A percentile compares a stretch with the other conserved stretches of the same genome.
These are phyloP conservation scores for Oxygymnocypris stewartii DNA, from an alignment of 2,113 vertebrate genomes.

Conservation along the genomic window DNA sequence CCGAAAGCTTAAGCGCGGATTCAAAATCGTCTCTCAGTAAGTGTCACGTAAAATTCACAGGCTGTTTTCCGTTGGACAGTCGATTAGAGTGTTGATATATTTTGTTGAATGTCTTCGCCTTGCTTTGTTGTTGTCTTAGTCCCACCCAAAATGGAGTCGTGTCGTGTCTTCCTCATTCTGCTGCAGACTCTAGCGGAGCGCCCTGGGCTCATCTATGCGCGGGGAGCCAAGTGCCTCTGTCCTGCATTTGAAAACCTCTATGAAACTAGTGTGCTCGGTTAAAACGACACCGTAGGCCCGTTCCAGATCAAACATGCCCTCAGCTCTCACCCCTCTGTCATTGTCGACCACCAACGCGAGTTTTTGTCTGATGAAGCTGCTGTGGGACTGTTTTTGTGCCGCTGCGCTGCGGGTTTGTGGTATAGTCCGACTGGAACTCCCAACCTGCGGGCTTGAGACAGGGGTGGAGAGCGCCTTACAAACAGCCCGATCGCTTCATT, in stretches of 20 bases:
- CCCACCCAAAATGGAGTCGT: slow-evolving; percentile 89
- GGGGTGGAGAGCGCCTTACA: slow-evolving; percentile 63
- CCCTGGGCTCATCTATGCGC: slow-evolving; percentile 73
- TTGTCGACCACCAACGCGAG: slow-evolving; percentile 23
- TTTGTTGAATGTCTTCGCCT: slow-evolving; percentile 63
- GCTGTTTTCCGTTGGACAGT: slow-evolving; percentile 15
- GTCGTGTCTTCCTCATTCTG: slow-evolving; percentile 74
- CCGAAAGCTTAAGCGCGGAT: slow-evolving; percentile 47
- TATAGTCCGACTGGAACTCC: slow-evolving; percentile 82
- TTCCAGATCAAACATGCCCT: neutral
- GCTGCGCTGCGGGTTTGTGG: slow-evolving; percentile 74
- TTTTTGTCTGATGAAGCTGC: slow-evolving; percentile 59
- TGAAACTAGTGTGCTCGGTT: slow-evolving; percentile 13
- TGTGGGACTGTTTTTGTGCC: slow-evolving; percentile 63
- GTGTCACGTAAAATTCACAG: slow-evolving; percentile 36
- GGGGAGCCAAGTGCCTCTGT: slow-evolving; percentile 72
- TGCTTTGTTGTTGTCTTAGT: slow-evolving; percentile 81
- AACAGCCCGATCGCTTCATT: neutral
- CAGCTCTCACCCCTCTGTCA: neutral
- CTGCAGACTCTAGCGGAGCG: slow-evolving; percentile 57
- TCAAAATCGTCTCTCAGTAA: slow-evolving; percentile 46
- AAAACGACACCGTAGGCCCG: neutral
- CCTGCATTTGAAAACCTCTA: slow-evolving; percentile 46
- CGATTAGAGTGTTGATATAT: slow-evolving; percentile 55
- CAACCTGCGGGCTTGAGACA: slow-evolving; percentile 77